Evolutionary conservation across 1,140 invertebrate species (phyloP), one percentile per base, ranked within the genome.

Genomic region (Eulimnadia texana): DNA sequence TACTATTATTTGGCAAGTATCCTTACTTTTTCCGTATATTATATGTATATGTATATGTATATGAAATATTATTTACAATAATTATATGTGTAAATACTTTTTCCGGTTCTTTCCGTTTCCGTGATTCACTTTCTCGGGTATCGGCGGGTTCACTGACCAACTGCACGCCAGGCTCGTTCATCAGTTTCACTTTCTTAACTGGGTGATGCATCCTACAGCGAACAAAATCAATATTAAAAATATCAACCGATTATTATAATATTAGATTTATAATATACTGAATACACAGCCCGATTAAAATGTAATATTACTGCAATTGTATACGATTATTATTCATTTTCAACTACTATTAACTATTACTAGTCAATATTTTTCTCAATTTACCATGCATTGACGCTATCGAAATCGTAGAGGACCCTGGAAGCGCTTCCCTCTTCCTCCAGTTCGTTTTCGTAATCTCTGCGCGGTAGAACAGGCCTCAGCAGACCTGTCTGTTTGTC

Each of bases 371-470:
- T n/a, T n/a, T n/a, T n/a, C n/a, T n/a, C n/a, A n/a, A n/a, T n/a
- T 80, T 68, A 88, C 89, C 89, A 94, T 20, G 84, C 84, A 71
- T 90, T 80, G 59, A 90, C 79, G 60, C 82, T 82, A 55, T 85
- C 81, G 75, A 92, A 93, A 72, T 94, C 88, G 70, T 94, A 94
- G 1, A 95, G 78, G 72, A 87, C 80, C 63, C 87, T 82, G 55
- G 88, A 80, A 54, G 84, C 82, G 66, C 86, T 82, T 70, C 88
- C 85, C 68, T 89, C 86, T 29, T 77, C 76, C 0, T 83, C 72
- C 1, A 86, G 77, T 65, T 82, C 80, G 61, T 82, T 80, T 66
- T 88, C 84, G 55, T 85, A 82, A 66, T 86, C 84, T 68, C 82
- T 82, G 1, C 80, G 80, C 13, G 78, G 80, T 50, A 92, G 75